Evolutionary conservation across 2,888 invertebrate genomes (phyloP).

Genomic region (Panopea generosa): DNA sequence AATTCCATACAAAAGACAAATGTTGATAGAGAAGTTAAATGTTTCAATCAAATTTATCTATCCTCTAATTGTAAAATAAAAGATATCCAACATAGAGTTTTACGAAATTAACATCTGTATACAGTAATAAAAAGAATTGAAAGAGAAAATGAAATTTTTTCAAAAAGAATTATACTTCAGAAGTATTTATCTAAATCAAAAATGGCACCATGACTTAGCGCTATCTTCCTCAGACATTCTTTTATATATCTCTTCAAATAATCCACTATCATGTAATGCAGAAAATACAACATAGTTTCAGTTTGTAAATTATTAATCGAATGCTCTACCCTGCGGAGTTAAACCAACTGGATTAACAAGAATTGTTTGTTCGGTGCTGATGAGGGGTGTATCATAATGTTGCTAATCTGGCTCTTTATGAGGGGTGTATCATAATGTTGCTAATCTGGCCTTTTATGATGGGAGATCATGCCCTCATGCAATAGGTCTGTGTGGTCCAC

Average conservation of each 20-base stretch:
- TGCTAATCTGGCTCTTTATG: too few species aligned
- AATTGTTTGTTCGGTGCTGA: too few species aligned
- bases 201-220: neutral
- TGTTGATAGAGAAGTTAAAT: neutral
- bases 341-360: too few species aligned
- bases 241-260: conserved; percentile 1
- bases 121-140: conserved; percentile 14
- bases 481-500: too few species aligned
- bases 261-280: too few species aligned
- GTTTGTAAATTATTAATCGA: too few species aligned
- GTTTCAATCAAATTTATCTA: conserved; percentile 1
- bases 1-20: neutral
- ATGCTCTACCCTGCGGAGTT: too few species aligned
- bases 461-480: too few species aligned
- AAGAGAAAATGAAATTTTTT: conserved; percentile 28
- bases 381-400: too few species aligned
- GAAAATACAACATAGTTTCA: too few species aligned
- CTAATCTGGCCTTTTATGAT: too few species aligned
- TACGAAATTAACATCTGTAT: neutral
- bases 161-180: conserved; percentile 22
- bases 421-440: too few species aligned
- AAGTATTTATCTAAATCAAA: conserved; percentile 18
- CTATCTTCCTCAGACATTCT: conserved; percentile 12
- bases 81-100: conserved; percentile 17
- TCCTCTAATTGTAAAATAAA: neutral